phyloP scores from a whole-genome alignment of 53 echinoderm and acorn worm genomes.

The Stichopus horrens region DNA sequence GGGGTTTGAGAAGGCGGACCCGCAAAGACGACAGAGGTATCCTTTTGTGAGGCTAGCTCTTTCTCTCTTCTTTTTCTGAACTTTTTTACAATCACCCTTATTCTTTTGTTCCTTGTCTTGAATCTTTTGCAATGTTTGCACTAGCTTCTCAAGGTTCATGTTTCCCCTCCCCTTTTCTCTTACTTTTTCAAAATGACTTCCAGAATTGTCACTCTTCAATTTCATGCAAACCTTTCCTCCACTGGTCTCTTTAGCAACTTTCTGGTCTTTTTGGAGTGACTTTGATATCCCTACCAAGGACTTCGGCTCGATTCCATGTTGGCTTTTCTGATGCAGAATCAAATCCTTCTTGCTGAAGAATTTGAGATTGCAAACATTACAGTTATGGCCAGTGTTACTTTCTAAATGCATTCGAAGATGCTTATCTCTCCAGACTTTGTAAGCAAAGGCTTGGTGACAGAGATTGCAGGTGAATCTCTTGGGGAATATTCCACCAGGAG shows the following conservation, averaged over 20 bases:
- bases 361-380: conserved; percentile 43
- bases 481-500: conserved; percentile 19
- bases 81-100: too few species aligned
- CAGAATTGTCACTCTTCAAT: background rate
- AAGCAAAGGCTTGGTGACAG: conserved; percentile 58
- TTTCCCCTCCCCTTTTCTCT: background rate
- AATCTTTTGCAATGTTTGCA: conserved; percentile 3
- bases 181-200: background rate
- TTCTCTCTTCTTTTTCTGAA: background rate
- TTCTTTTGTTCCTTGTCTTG: background rate
- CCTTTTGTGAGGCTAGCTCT: background rate
- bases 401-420: conserved; percentile 50
- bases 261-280: background rate
- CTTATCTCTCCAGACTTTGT: conserved; percentile 58
- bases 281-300: background rate
- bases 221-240: background rate
- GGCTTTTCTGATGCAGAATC: conserved; percentile 29
- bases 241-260: background rate
- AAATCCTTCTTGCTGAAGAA: conserved; percentile 46
- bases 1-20: conserved; percentile 24
- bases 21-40: conserved; percentile 37
- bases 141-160: background rate
- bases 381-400: conserved; percentile 7
- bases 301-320: background rate
- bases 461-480: conserved; percentile 49